Evolutionary conservation across 2,888 invertebrate genomes (phyloP), one percentile per base, ranked within the genome.

Genomic region (Drosophila prostipennis): DNA sequence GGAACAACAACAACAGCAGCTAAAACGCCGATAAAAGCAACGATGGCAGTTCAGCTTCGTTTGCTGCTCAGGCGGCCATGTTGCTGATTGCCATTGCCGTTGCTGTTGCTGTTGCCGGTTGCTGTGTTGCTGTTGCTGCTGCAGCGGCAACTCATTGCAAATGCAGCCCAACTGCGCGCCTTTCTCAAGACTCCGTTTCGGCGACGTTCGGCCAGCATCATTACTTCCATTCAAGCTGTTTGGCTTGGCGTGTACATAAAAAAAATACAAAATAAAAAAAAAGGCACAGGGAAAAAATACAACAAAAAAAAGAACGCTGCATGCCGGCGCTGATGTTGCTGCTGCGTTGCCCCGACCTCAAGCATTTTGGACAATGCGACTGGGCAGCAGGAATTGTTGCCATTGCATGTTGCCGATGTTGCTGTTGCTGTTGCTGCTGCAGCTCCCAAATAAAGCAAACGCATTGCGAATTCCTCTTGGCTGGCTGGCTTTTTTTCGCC

Each of bases 171-270:
- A 81, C 85, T 78, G 82, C 74, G 77, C 77, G 81, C 72, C 80
- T 85, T 85, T 87, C 86, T 83, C 86, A 83, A 83, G 82, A 79
- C 67, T 67, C 39, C 36, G 80, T 54, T 57, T 54, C 63, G 80
- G 79, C 78, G 82, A 78, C 79, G 79, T 72, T 81, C 72, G 73
- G 76, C 69, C 87, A 82, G 80, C 84, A 85, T 87, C 84, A 85
- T 87, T 87, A 87, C 86, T 85, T 85, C 86, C 85, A 87, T 85
- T 87, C 83, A 85, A 87, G 86, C 85, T 87, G 83, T 83, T 85
- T 80, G 76, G 80, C 85, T 76, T 84, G 83, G 82, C 80, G 82
- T 87, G 87, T 81, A 84, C 82, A 83, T 83, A 83, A 80, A 83
- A 83, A 83, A 83, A 82, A 78, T 55, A 48, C 42, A 52, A 34